phyloP scores from a whole-genome alignment of 2,888 invertebrate genomes.

The Apoderus coryli region DNA sequence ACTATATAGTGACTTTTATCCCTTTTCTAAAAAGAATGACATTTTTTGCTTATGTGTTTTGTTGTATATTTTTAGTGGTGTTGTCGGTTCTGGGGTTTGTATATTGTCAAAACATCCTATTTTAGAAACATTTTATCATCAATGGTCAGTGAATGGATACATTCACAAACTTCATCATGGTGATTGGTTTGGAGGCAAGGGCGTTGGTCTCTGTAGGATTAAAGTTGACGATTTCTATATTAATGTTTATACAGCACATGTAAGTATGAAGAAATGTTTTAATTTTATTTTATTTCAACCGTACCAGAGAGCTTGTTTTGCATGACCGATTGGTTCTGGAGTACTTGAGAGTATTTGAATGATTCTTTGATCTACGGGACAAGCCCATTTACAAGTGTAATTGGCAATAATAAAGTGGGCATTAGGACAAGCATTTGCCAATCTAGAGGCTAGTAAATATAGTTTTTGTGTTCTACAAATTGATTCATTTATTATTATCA shows the following conservation, averaged over 20 bases:
- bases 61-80: slow-evolving; percentile 50
- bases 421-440: too few relatives aligned
- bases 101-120: slow-evolving; percentile 74
- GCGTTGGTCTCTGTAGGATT: slow-evolving; percentile 70
- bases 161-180: slow-evolving; percentile 91
- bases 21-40: not conserved
- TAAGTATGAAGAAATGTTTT: slow-evolving; percentile 38
- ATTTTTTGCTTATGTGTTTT: slow-evolving; percentile 5
- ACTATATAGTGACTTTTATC: not conserved
- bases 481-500: slow-evolving; percentile 8
- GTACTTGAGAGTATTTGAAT: too few relatives aligned
- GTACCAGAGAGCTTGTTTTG: too few relatives aligned
- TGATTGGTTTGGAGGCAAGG: slow-evolving; percentile 99
- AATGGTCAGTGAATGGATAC: slow-evolving; percentile 96
- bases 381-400: too few relatives aligned
- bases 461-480: slow-evolving; percentile 7
- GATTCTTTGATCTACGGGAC: too few relatives aligned
- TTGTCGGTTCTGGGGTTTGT: slow-evolving; percentile 80
- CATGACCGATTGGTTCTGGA: too few relatives aligned
- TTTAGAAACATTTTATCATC: slow-evolving; percentile 76
- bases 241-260: slow-evolving; percentile 88
- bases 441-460: too few relatives aligned
- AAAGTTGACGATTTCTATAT: slow-evolving; percentile 51
- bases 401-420: too few relatives aligned
- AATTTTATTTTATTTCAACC: too few relatives aligned